Conservation (phyloP, 2,797 vertebrate species). For the Nannoperca australis region DNA sequence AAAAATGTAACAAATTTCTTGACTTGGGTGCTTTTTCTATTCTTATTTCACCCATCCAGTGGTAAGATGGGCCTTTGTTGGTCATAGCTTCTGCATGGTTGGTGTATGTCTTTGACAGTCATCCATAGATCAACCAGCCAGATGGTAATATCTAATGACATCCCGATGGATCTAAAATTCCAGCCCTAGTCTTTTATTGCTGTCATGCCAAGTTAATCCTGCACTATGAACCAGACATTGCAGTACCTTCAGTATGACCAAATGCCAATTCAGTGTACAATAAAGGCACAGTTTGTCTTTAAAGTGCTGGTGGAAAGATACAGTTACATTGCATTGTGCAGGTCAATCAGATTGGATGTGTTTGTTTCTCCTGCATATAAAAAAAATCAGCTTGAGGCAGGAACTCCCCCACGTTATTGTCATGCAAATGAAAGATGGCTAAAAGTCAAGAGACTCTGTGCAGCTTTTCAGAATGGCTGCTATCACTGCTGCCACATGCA, state of each 20-base stretch:
- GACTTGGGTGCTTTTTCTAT: neutral
- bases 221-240: slow-evolving; percentile 34
- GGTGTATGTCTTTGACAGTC: slow-evolving; percentile 18
- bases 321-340: neutral
- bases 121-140: slow-evolving; percentile 63
- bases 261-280: slow-evolving; percentile 19
- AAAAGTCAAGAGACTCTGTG: slow-evolving; percentile 17
- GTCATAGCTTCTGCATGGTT: slow-evolving; percentile 12
- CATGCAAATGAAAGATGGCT: slow-evolving; percentile 34
- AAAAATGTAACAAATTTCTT: neutral
- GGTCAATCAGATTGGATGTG: neutral
- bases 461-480: slow-evolving; percentile 21
- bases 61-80: slow-evolving; percentile 5
- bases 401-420: slow-evolving; percentile 28
- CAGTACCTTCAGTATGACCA: slow-evolving; percentile 29
- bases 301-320: neutral
- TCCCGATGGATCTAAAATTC: slow-evolving; percentile 63
- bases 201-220: slow-evolving; percentile 67
- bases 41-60: neutral
- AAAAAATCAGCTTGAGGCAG: neutral
- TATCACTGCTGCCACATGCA: slow-evolving; percentile 31
- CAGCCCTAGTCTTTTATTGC: slow-evolving; percentile 57
- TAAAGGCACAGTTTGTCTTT: slow-evolving; percentile 18
- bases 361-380: slow-evolving; percentile 2
- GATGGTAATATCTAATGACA: slow-evolving; percentile 69